Evolutionary conservation across 2,888 invertebrate genomes (phyloP), one percentile per base, ranked within the genome.

Genomic region (Hemicrepidius hirtus): DNA sequence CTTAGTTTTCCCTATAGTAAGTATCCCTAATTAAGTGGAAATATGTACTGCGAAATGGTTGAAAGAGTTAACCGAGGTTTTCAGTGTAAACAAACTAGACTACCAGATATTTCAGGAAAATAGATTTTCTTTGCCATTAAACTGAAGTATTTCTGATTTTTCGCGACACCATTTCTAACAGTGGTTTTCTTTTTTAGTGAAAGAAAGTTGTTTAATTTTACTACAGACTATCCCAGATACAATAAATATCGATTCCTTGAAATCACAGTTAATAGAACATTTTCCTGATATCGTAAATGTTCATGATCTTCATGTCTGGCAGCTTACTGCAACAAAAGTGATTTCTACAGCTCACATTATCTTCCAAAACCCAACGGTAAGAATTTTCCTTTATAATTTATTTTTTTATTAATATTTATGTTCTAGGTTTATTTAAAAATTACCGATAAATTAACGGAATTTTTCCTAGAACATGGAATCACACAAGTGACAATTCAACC

Each of bases 171-270:
- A n/a, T n/a, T n/a, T n/a, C n/a, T n/a, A n/a, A n/a, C n/a, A n/a
- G n/a, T n/a, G n/a, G n/a, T n/a, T 3, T 20, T 9, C 9, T 20
- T 78, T 86, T 86, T 44, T 87, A 97, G 96, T 97, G 91, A 94
- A 94, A 78, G 95, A 97, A 84, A 95, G 97, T 10, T 94, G 96
- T 3, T 86, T 95, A 67, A 96, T 97, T 80, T 89, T 97, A 0
- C 89, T 98, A 18, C 97, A 98, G 87, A 97, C 97, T 0, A 97
- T 97, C 71, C 97, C 98, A 0, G 94, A 93, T 79, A 94, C 96
- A 12, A 93, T 97, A 75, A 93, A 97, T 81, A 93, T 95, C 49
- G 90, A 91, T 75, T 88, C 89, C 7, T 88, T 96, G 74, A 91
- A 92, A 77, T 87, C 89, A 37, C 91, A 92, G 75, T 83, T 96